Evolutionary conservation across 2,888 invertebrate genomes (phyloP), one percentile per base, ranked within the genome.

Genomic region (Aromia moschata): DNA sequence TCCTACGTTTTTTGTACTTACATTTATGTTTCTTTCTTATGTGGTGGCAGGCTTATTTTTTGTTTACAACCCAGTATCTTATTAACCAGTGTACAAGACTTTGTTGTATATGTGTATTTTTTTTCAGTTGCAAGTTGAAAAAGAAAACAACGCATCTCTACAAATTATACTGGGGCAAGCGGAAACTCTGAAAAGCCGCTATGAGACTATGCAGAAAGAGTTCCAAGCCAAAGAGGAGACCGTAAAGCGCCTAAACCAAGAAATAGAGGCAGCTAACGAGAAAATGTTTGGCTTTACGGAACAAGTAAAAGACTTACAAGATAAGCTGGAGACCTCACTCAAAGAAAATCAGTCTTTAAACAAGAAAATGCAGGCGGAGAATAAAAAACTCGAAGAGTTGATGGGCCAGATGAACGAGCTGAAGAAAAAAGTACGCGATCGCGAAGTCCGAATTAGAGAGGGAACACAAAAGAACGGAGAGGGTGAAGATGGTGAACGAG

Each of bases 401-500:
- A 57, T 62, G 37, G 56, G 31, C 1, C 71, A 73, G 17, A 47
- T 68, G 14, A 59, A 57, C 3, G 69, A 69, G 2, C 17, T 67
- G 2, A 71, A 63, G 37, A 71, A 65, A 37, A n/a, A 73, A 71
- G 38, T 68, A 69, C 20, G 2, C 41, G 2, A 16, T 17, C 4
- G 15, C 41, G n/a, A 52, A 41, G 17, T 31, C 31, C 3, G 72
- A 74, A 25, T 47, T 72, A 2, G 70, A 72, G 38, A 63, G 65
- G 45, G 71, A 72, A 43, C 65, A 63, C 10, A 69, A 72, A 44
- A 64, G 67, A 30, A 54, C 60, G 10, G 70, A 73, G 33, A 62
- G 60, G 16, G 12, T 64, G 12, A 71, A 70, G 51, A 77, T 80
- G 62, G 73, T 80, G 9, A 75, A 80, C 52, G 83, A 84, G 65